Evolutionary conservation across 2,888 invertebrate species (phyloP).

Genomic region (Aplocera efformata): DNA sequence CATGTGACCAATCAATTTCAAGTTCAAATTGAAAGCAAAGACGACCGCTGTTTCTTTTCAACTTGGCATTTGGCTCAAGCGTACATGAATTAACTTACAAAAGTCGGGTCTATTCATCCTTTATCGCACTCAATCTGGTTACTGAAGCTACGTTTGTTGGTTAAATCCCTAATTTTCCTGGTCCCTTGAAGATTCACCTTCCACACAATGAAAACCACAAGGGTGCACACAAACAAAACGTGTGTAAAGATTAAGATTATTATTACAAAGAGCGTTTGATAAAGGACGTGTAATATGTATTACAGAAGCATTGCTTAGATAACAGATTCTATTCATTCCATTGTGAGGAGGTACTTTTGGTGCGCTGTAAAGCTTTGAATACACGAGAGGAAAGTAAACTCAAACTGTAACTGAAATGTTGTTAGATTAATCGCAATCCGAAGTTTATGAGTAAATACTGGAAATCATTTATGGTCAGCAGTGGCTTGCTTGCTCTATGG

Average conservation of each 20-base stretch:
- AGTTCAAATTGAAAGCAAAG: too few relatives aligned
- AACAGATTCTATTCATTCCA: constrained; percentile 23
- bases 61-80: too few relatives aligned
- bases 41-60: too few relatives aligned
- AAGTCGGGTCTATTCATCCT: too few relatives aligned
- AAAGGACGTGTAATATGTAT: constrained; percentile 12
- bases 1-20: too few relatives aligned
- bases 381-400: neutral
- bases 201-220: constrained; percentile 25
- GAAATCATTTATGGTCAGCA: too few relatives aligned
- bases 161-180: constrained; percentile 20
- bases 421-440: too few relatives aligned
- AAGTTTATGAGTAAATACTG: too few relatives aligned
- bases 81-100: too few relatives aligned
- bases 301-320: constrained; percentile 20
- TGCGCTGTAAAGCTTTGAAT: constrained; percentile 1
- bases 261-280: constrained; percentile 20
- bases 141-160: constrained; percentile 6
- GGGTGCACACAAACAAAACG: constrained; percentile 24
- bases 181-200: constrained; percentile 13
- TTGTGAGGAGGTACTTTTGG: constrained; percentile 15
- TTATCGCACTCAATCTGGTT: too few relatives aligned
- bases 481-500: too few relatives aligned
- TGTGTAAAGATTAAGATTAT: constrained; percentile 25
- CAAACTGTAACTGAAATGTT: neutral